Evolutionary conservation across 2,888 invertebrate species (phyloP), one percentile per base, ranked within the genome.

Genomic region (Philonicus albiceps): DNA sequence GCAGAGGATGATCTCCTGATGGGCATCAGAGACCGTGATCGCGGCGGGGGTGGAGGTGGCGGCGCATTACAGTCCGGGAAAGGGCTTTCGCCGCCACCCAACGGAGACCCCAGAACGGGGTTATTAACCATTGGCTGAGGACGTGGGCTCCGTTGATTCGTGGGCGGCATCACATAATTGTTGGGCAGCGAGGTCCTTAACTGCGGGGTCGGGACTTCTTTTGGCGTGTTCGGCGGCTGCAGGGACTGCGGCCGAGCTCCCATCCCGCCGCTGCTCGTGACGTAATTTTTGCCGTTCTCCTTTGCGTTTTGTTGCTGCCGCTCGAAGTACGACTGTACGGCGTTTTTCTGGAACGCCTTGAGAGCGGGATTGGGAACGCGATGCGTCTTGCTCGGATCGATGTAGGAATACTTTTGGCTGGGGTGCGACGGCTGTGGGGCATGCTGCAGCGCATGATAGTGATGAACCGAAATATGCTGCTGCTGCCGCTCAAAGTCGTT

Each of bases 331-430:
- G 96, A 96, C 87, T 96, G 93, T 7, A 97, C 93, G 0, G 97
- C 97, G 91, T 96, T 96, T 92, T 97, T 96, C 90, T 97, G 97
- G 87, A 96, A 95, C 16, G 96, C 96, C 91, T 96, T 97, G 40
- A 97, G 91, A 0, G 96, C 95, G 8, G 96, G 93, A 90, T 95
- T 95, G 37, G 96, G 94, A 43, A 96, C 94, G 88, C 95, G 93
- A 90, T 95, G 95, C 87, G 94, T 95, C 91, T 96, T 96, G 81
- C 95, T 95, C 1, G 96, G 95, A 90, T 96, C 96, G 88, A 96
- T 91, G 90, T 95, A 96, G 3, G 95, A 94, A 90, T 95, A 95
- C 89, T 94, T 94, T 89, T 91, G 93, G 93, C 73, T 93, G 86
- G 91, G 91, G 89, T 93, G 93, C 49, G 93, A 89, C 88, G 93